These are phyloP conservation scores for Conus betulinus DNA, from an alignment of 1,140 invertebrate genomes.

Conservation along the genomic window DNA sequence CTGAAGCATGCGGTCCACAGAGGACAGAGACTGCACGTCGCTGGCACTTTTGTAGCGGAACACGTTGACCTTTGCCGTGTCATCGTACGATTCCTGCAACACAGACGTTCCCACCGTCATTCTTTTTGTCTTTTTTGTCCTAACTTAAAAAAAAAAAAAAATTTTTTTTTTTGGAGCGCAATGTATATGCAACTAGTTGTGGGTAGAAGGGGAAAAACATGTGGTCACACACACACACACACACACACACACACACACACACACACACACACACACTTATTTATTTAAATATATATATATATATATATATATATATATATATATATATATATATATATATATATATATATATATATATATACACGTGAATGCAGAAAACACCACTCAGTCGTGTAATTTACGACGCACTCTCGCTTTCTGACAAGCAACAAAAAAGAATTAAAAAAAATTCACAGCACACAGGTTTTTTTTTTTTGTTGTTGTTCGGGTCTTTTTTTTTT, in stretches of 20 bases:
- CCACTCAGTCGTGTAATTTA: background rate
- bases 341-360: background rate
- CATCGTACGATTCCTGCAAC: background rate
- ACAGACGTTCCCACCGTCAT: background rate
- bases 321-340: background rate
- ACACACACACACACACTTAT: background rate
- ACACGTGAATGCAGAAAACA: background rate
- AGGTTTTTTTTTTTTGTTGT: no score
- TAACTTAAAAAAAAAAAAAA: no score
- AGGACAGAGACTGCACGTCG: background rate
- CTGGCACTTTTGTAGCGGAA: background rate
- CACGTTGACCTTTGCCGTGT: background rate
- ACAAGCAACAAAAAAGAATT: no score
- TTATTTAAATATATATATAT: background rate
- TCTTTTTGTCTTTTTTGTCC: no score
- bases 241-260: background rate
- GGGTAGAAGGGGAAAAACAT: no score
- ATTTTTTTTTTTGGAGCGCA: no score
- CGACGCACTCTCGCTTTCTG: background rate
- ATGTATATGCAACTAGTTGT: no score
- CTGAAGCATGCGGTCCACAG: conserved; percentile 11
- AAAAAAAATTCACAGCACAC: no score
- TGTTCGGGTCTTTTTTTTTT: no score
- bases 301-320: background rate
- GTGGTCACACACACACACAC: background rate